Conservation (phyloP, 2,113 vertebrate species). For the Shinisaurus crocodilurus region DNA sequence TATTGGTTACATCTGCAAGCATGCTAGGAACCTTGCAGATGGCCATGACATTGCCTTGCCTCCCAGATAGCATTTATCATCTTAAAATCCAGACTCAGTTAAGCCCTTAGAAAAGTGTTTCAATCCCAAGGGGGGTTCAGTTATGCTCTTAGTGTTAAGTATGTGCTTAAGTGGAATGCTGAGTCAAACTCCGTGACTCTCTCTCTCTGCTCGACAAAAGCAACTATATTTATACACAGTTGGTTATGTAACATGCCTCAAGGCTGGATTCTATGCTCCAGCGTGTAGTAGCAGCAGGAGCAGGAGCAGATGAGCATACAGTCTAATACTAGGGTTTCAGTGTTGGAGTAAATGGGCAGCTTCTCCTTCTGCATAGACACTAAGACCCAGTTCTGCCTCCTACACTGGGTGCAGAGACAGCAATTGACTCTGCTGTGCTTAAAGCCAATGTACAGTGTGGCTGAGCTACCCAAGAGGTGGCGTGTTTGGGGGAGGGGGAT, state of each 20-base stretch:
- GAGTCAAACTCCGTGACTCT: constrained; percentile 6
- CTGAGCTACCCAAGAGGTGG: background rate
- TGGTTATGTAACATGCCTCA: constrained; percentile 2
- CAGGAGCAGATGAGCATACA: background rate
- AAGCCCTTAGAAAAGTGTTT: constrained; percentile 14
- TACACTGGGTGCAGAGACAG: background rate
- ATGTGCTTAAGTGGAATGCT: background rate
- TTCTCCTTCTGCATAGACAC: background rate
- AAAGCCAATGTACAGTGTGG: background rate
- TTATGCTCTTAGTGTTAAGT: background rate
- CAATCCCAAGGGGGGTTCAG: constrained; percentile 1
- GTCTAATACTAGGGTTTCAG: background rate
- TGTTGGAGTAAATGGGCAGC: background rate
- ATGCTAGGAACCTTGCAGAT: background rate
- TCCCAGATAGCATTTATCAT: background rate
- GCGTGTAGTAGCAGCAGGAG: background rate
- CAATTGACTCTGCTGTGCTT: background rate
- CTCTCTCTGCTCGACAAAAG: background rate
- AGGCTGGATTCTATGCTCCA: background rate
- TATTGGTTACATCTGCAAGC: background rate
- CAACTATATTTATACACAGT: constrained; percentile 11
- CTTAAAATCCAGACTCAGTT: constrained; percentile 12
- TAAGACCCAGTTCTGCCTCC: background rate
- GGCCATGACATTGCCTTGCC: background rate
- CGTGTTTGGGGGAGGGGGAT: too few species aligned